Conservation (phyloP, 2,888 invertebrate species). For the Carpatolechia fugitivella region DNA sequence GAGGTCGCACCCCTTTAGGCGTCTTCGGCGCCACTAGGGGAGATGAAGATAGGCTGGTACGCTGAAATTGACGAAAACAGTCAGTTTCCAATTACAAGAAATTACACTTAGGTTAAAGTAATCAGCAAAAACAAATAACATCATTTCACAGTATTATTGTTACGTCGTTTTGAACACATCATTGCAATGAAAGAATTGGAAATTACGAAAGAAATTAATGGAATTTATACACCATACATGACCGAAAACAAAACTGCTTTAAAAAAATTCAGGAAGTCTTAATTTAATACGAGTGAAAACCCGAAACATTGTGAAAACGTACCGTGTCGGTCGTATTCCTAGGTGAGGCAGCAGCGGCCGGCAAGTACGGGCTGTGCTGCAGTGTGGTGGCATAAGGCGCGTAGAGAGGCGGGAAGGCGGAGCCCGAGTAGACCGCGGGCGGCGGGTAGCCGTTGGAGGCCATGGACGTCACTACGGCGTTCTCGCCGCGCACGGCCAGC, state of each 20-base stretch:
- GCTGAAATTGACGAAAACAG: conserved; percentile 43
- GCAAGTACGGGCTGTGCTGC: conserved; percentile 86
- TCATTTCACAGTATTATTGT: too few relatives aligned
- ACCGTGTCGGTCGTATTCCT: conserved; percentile 80
- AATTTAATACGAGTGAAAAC: too few relatives aligned
- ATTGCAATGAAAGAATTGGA: too few relatives aligned
- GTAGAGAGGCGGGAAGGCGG: conserved; percentile 82
- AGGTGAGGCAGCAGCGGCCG: conserved; percentile 82
- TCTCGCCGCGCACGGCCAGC: conserved; percentile 66
- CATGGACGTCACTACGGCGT: conserved; percentile 80
- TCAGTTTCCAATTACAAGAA: too few relatives aligned
- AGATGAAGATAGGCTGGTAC: conserved; percentile 68
- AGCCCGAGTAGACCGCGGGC: conserved; percentile 85
- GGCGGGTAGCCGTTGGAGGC: conserved; percentile 80
- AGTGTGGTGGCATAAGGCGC: conserved; percentile 87
- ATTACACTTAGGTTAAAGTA: too few relatives aligned
- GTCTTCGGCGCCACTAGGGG: conserved; percentile 75
- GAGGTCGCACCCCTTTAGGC: conserved; percentile 69
- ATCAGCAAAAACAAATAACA: too few relatives aligned
- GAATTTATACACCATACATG: too few relatives aligned
- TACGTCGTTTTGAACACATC: too few relatives aligned
- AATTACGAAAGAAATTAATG: too few relatives aligned
- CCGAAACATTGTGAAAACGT: conserved; percentile 1
- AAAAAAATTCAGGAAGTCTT: too few relatives aligned
- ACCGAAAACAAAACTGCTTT: too few relatives aligned